Base-by-base conservation (phyloP, 2,113 vertebrate species). In the Delphinapterus leucas region DNA sequence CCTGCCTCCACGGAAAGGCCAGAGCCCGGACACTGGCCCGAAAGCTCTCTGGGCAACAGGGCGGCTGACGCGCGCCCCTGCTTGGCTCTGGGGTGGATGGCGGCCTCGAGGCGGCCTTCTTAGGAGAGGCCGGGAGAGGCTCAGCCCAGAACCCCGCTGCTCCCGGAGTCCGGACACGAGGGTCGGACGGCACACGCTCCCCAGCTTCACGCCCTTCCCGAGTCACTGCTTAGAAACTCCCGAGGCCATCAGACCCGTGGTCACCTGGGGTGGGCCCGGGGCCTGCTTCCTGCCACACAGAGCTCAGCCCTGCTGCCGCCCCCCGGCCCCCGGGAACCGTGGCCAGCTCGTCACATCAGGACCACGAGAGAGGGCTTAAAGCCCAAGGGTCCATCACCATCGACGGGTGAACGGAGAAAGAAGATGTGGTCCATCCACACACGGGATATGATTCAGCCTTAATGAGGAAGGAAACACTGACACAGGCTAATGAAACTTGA, bases 171-270 rank as follows among this genome's bases (percentile, higher is more conserved):
- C 28, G 21, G 63, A 58, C 13, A 25, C 1, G 18, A n/a, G n/a
- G 8, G 3, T 15, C 9, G 8, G 67, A 31, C 10, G 0, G 2
- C 26, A 26, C 2, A 3, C 10, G 38, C 36, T 18, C n/a, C 47
- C 49, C 8, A 3, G 28, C 14, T 1, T 18, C 26, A 58, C 36
- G 63, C 76, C 8, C 1, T 18, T 6, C 76, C 18, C 31, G 0
- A 61, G 80, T 38, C 36, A 3, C 21, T 41, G 28, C 53, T 60
- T 31, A 41, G 68, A 88, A 87, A 38, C 49, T 33, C 41, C 31
- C 6, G 0, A 36, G 7, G 61, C 15, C 18, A 13, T 11, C 60
- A 41, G 21, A 68, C 17, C 17, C 33, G 0, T 26, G 41, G 63
- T 53, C 63, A 28, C 18, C 47, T 9, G 5, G 65, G 63, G 76